phyloP scores from a whole-genome alignment of 2,888 invertebrate genomes.

The Spialia ferax region DNA sequence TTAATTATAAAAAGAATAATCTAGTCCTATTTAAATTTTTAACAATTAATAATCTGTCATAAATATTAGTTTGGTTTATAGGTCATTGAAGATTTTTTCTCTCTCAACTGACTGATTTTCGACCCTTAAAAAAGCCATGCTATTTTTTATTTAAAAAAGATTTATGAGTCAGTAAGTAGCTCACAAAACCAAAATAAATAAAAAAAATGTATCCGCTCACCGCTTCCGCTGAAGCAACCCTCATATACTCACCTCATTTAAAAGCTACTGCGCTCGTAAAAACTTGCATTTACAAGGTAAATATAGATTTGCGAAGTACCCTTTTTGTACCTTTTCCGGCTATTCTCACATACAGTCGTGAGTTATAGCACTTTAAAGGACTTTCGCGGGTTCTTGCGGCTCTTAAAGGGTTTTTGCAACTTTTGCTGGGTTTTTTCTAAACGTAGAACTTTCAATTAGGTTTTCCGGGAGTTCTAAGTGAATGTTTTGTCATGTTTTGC shows the following conservation, averaged over 20 bases:
- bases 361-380: slow-evolving; percentile 68
- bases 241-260: slow-evolving; percentile 54
- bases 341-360: slow-evolving; percentile 63
- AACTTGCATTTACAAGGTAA: slow-evolving; percentile 80
- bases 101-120: too few species aligned
- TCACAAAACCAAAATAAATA: too few species aligned
- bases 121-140: too few species aligned
- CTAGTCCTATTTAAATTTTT: too few species aligned
- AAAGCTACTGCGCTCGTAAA: slow-evolving; percentile 70
- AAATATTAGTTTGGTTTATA: too few species aligned
- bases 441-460: slow-evolving; percentile 55
- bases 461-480: slow-evolving; percentile 52
- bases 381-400: slow-evolving; percentile 50
- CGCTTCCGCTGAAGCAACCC: slow-evolving; percentile 52
- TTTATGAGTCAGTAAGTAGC: too few species aligned
- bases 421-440: slow-evolving; percentile 51
- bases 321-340: slow-evolving; percentile 60
- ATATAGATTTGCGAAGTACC: slow-evolving; percentile 73
- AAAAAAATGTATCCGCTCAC: not conserved
- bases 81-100: too few species aligned
- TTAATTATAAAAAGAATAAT: too few species aligned
- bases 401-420: slow-evolving; percentile 50
- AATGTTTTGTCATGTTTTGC: slow-evolving; percentile 51
- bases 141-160: too few species aligned
- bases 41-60: too few species aligned